Evolutionary conservation across 1,140 invertebrate genomes (phyloP).

Genomic region (Ptiloglossa arizonensis): DNA sequence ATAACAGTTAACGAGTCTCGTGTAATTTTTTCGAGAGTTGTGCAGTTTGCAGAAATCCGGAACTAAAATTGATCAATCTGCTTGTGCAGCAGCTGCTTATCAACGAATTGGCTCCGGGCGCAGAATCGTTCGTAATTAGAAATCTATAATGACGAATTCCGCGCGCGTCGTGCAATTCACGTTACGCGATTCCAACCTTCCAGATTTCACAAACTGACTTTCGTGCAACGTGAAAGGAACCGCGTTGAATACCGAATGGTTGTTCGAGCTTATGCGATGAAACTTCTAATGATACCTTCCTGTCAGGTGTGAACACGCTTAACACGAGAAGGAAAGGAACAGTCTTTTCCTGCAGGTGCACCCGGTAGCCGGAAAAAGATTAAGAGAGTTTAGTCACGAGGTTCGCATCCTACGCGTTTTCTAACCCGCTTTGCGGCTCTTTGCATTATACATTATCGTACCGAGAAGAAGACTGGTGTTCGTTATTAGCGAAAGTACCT

Average conservation of each 20-base stretch:
- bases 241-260: constrained; percentile 33
- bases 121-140: background rate
- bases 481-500: constrained; percentile 4
- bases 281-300: constrained; percentile 50
- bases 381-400: constrained; percentile 62
- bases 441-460: background rate
- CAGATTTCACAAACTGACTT: background rate
- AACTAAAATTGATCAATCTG: too few relatives aligned
- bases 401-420: constrained; percentile 3
- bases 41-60: too few relatives aligned
- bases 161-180: background rate
- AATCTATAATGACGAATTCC: background rate
- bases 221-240: constrained; percentile 18
- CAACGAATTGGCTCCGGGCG: too few relatives aligned
- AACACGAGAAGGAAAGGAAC: constrained; percentile 15
- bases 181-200: background rate
- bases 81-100: too few relatives aligned
- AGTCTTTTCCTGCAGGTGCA: constrained; percentile 37
- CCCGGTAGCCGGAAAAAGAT: constrained; percentile 53
- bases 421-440: background rate
- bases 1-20: too few relatives aligned
- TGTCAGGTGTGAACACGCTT: constrained; percentile 56
- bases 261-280: background rate
- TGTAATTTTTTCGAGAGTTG: too few relatives aligned
- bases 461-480: background rate